Evolutionary conservation across 37 sponge, comb jelly and placozoan genomes (phyloP).

Genomic region (Mnemiopsis leidyi): DNA sequence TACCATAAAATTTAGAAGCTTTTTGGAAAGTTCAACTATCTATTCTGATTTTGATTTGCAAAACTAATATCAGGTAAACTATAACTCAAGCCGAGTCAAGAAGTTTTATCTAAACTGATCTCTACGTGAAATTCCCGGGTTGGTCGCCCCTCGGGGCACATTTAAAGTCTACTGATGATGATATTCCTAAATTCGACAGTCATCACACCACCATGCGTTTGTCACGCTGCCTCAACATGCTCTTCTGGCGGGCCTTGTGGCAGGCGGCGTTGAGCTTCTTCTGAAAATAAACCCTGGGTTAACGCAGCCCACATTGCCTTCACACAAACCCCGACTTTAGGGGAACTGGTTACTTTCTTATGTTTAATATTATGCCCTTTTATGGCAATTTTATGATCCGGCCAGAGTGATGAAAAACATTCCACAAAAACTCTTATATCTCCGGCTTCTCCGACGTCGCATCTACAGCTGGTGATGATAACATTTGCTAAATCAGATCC

Average conservation of each 20-base stretch:
- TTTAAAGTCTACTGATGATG: not conserved
- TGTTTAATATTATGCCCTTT: not conserved
- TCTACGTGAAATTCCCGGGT: not conserved
- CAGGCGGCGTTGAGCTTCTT: constrained; percentile 62
- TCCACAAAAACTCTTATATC: not conserved
- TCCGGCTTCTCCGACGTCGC: not conserved
- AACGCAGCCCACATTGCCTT: too few relatives aligned
- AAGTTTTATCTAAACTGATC: too few relatives aligned
- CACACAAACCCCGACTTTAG: not conserved
- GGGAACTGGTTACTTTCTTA: not conserved
- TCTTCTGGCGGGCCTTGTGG: constrained; percentile 58
- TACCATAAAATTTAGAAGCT: too few relatives aligned
- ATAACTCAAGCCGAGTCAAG: too few relatives aligned
- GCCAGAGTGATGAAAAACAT: not conserved
- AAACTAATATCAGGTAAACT: too few relatives aligned
- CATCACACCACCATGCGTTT: constrained; percentile 58
- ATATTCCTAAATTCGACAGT: not conserved
- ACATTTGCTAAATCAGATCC: not conserved
- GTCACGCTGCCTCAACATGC: constrained; percentile 51
- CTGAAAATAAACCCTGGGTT: constrained; percentile 40
- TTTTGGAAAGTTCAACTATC: too few relatives aligned
- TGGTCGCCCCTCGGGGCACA: not conserved
- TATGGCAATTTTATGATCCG: not conserved
- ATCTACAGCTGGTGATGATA: not conserved
- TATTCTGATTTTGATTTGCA: too few relatives aligned